These are phyloP conservation scores for Aphrocallistes beatrix DNA, from an alignment of 37 sponge, comb jelly and placozoan genomes.

Conservation along the genomic window DNA sequence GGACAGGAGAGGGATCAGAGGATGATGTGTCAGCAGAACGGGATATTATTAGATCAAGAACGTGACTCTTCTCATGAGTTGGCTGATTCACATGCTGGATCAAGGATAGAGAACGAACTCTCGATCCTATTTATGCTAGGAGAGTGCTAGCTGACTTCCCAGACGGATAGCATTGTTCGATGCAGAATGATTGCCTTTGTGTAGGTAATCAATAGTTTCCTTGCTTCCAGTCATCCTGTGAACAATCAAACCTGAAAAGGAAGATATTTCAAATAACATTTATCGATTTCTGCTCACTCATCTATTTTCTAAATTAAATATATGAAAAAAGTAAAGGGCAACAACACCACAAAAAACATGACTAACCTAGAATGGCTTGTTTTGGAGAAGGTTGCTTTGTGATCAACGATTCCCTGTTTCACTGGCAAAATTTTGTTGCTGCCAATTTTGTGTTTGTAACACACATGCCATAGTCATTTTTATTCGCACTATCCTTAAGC, in stretches of 20 bases:
- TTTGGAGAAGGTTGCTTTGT: neutral
- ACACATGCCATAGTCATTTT: too few species aligned
- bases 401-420: neutral
- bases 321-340: neutral
- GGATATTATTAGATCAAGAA: too few species aligned
- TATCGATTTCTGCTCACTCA: neutral
- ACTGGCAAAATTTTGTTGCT: neutral
- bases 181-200: neutral
- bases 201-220: neutral
- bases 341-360: neutral
- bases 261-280: neutral
- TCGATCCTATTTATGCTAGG: too few species aligned
- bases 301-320: neutral
- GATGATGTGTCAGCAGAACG: too few species aligned
- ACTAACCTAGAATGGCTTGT: too few species aligned
- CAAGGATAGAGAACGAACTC: too few species aligned
- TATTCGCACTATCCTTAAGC: too few species aligned
- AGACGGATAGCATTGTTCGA: too few species aligned
- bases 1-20: too few species aligned
- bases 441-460: neutral
- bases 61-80: too few species aligned
- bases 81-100: too few species aligned
- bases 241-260: neutral
- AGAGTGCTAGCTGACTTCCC: too few species aligned
- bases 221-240: neutral